These are phyloP conservation scores for Huso huso DNA, from an alignment of 2,797 vertebrate species.

Conservation along the genomic window DNA sequence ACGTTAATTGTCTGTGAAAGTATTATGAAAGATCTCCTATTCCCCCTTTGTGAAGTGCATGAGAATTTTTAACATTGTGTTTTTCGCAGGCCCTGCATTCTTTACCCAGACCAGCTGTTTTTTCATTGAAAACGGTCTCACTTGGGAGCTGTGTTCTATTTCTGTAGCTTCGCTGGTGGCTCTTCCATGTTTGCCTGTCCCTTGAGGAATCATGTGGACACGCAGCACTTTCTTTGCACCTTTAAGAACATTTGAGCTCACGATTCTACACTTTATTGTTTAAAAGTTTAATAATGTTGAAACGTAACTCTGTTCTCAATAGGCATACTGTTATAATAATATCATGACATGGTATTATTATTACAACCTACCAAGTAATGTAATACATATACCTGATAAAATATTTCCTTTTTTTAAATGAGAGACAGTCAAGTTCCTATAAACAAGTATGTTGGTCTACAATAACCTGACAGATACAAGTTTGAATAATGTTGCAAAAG, in stretches of 20 bases:
- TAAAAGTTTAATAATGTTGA: no score
- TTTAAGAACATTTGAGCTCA: neutral
- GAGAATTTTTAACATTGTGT: neutral
- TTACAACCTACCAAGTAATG: no score
- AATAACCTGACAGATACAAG: no score
- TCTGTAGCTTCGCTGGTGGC: neutral
- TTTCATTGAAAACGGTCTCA: neutral
- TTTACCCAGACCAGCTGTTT: neutral
- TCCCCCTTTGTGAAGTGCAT: neutral
- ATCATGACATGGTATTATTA: no score
- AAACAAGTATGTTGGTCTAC: no score
- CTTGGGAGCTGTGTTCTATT: neutral
- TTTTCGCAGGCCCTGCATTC: neutral
- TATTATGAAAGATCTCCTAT: neutral
- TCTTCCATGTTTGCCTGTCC: neutral
- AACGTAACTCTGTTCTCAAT: no score
- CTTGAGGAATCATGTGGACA: neutral
- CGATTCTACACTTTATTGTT: no score
- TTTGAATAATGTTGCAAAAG: neutral
- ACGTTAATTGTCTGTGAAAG: neutral
- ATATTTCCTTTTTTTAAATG: no score
- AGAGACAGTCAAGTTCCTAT: no score
- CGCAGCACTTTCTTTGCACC: neutral
- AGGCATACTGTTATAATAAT: no score
- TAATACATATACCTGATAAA: no score